Evolutionary conservation across 2,888 invertebrate species (phyloP).

Genomic region (Pachydiplax longipennis): DNA sequence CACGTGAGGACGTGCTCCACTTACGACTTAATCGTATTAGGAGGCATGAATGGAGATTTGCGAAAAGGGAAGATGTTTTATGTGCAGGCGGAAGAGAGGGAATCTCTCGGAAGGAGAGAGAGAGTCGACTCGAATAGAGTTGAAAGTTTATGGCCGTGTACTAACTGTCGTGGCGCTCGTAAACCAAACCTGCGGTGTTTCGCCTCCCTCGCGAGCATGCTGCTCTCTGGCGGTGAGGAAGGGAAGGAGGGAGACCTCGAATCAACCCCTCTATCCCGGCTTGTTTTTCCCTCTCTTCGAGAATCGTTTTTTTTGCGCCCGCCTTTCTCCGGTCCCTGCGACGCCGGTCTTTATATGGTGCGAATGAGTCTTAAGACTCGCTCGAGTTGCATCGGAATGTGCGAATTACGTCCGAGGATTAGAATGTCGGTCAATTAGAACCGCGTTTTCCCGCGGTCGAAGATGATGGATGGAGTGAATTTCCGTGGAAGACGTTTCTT

Average conservation of each 20-base stretch:
- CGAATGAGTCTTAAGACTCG: background rate
- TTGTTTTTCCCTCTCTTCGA: background rate
- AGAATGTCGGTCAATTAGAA: background rate
- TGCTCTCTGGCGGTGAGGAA: conserved; percentile 19
- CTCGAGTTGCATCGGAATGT: background rate
- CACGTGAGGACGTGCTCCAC: background rate
- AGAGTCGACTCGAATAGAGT: conserved; percentile 17
- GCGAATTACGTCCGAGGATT: background rate
- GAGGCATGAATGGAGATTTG: background rate
- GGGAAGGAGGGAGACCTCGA: background rate
- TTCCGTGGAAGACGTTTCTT: too few species aligned
- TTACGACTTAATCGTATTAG: background rate
- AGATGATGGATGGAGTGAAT: too few species aligned
- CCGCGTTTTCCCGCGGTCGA: too few species aligned
- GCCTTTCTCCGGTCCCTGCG: background rate
- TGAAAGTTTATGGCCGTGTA: conserved; percentile 43
- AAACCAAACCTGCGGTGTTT: conserved; percentile 21
- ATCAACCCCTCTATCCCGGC: background rate
- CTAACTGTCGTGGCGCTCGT: conserved; percentile 45
- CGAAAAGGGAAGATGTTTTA: too few species aligned
- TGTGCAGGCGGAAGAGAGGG: background rate
- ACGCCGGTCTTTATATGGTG: background rate
- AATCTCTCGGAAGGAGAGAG: background rate
- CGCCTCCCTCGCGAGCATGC: conserved; percentile 25
- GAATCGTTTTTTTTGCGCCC: background rate